Conservation (phyloP, 1,140 invertebrate genomes). For the Ceratosolen solmsi region DNA sequence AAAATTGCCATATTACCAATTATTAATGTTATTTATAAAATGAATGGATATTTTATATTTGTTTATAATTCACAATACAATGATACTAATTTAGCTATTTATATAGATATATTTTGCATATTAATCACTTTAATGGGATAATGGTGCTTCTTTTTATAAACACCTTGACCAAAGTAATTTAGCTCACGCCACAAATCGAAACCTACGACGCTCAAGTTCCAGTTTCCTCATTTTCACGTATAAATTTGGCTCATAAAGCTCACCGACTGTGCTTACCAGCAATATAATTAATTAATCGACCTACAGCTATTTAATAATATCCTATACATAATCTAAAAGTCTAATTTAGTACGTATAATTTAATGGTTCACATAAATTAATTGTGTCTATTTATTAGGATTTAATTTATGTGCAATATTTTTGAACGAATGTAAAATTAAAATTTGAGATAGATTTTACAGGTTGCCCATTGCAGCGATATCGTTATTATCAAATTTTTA, state of each 20-base stretch:
- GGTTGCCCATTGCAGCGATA: no score
- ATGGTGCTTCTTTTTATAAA: conserved; percentile 38
- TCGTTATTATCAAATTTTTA: no score
- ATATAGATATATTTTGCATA: conserved; percentile 13
- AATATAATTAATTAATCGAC: conserved; percentile 49
- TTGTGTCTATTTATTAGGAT: neutral
- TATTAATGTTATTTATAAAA: conserved; percentile 2
- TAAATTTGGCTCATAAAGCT: conserved; percentile 32
- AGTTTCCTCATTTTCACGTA: conserved; percentile 32
- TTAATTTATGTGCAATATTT: neutral
- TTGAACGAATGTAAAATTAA: neutral
- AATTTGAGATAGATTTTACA: neutral
- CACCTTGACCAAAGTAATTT: conserved; percentile 5
- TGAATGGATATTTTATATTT: neutral
- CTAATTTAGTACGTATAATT: conserved; percentile 1
- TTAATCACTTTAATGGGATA: conserved; percentile 17
- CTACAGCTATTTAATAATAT: neutral
- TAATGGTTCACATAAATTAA: neutral
- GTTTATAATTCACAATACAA: no score
- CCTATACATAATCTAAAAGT: neutral
- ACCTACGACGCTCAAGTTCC: neutral
- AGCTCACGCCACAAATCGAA: neutral
- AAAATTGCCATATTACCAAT: neutral
- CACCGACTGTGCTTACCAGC: conserved; percentile 21
- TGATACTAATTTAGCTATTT: no score